phyloP scores from a whole-genome alignment of 2,888 invertebrate genomes.

The Synergus japonicus region DNA sequence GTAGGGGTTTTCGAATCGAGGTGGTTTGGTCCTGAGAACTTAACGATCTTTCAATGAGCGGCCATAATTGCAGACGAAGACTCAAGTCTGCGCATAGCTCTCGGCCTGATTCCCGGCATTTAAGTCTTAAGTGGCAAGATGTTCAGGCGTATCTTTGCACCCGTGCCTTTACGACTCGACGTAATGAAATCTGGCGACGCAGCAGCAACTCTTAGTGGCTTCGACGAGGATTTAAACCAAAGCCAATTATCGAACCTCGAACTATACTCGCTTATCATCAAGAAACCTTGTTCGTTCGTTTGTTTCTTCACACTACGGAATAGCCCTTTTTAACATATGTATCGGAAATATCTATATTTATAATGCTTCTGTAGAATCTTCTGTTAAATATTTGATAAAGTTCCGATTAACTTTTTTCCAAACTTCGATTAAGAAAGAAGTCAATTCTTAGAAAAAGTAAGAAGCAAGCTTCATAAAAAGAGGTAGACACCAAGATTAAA shows the following conservation, averaged over 20 bases:
- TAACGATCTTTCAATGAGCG: constrained; percentile 50
- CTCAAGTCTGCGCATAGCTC: constrained; percentile 17
- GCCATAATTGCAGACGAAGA: constrained; percentile 14
- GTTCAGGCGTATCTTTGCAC: constrained; percentile 42
- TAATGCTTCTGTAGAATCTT: not conserved
- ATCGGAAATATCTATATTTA: not conserved
- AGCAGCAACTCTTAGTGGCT: constrained; percentile 21
- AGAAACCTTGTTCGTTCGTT: not conserved
- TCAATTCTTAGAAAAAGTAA: constrained; percentile 61
- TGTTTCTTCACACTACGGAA: constrained; percentile 6
- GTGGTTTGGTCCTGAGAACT: constrained; percentile 40
- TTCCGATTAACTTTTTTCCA: constrained; percentile 52
- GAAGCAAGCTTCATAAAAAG: not conserved
- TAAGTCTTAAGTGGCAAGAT: constrained; percentile 43
- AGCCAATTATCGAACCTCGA: constrained; percentile 33
- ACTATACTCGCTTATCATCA: constrained; percentile 12
- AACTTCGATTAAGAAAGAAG: not conserved
- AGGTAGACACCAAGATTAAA: not conserved
- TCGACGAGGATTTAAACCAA: constrained; percentile 31
- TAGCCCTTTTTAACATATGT: not conserved
- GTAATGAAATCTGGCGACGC: constrained; percentile 43
- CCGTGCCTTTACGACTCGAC: constrained; percentile 43
- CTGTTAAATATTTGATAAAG: too few relatives aligned
- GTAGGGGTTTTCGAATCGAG: constrained; percentile 38
- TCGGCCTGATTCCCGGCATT: constrained; percentile 42